phyloP scores from a whole-genome alignment of 2,888 invertebrate genomes.

The Epicampocera succincta region DNA sequence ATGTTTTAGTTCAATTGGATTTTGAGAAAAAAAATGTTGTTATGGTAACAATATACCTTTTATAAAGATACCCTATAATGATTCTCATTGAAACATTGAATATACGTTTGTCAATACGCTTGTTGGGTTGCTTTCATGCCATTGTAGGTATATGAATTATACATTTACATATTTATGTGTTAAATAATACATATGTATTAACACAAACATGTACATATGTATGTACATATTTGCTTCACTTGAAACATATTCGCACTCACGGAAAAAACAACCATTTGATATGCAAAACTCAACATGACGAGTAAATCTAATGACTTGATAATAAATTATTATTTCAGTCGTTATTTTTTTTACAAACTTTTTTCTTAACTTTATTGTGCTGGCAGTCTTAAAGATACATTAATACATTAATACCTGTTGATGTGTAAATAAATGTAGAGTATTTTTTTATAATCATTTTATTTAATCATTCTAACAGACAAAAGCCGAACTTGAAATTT shows the following conservation, averaged over 20 bases:
- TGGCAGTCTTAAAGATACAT: not conserved
- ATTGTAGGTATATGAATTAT: no score
- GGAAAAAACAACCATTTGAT: conserved; percentile 47
- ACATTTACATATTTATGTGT: not conserved
- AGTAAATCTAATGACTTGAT: conserved; percentile 56
- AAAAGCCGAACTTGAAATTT: conserved; percentile 22
- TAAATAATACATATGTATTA: conserved; percentile 5
- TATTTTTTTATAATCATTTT: not conserved
- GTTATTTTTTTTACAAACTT: conserved; percentile 23
- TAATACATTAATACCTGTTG: conserved; percentile 3
- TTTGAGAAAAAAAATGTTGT: no score
- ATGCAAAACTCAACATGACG: conserved; percentile 55
- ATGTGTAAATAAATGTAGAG: not conserved
- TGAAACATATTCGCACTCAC: conserved; percentile 22
- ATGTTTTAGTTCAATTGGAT: no score
- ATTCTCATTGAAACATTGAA: no score
- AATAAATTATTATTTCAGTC: conserved; percentile 57
- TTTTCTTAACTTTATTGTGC: conserved; percentile 4
- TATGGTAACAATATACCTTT: no score
- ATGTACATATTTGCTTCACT: conserved; percentile 17
- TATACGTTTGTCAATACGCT: no score
- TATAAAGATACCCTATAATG: no score
- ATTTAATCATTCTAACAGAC: not conserved
- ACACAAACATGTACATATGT: no score
- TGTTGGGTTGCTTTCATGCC: no score